Base-by-base conservation (phyloP, 2,113 vertebrate species). In the Pao palembangensis region DNA sequence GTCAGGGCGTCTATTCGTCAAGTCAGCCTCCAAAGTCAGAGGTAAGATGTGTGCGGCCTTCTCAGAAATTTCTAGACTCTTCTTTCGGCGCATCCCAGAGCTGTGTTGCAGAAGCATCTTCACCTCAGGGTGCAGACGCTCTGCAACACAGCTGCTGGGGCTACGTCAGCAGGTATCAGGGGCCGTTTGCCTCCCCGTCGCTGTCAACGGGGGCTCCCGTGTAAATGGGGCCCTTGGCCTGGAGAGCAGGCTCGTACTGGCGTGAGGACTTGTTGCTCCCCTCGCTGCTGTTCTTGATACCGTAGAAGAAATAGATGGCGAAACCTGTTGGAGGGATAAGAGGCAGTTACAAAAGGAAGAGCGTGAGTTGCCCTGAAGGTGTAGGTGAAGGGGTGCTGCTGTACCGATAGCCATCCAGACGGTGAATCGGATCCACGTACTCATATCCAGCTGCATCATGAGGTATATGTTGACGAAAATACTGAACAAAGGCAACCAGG, bases 391-490 rank as follows among this genome's bases (percentile, higher is more conserved):
- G 10, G 34, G 1, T 12, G 34, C 11, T 11, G 34, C 34, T 44
- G 17, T 71, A 98, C 97, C 97, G 14, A 94, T 42, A 0, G 57
- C 4, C 94, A 95, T 98, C 93, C 94, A 99, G 58, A 96, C 63
- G 0, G 92, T 71, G 84, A 99, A 99, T n/a, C 90, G 89, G 0
- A 41, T 79, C 96, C 96, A 98, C 41, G 96, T 99, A 8, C 74
- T 75, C 0, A 56, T 0, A 58, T 91, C 91, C 86, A 99, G 88
- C 87, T 96, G 94, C 87, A 98, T 94, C 97, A 98, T 99, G 80
- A 99, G 94, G 89, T 98, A 94, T 85, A 98, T 64, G 74, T 98
- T 99, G 72, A 99, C 66, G 0, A 98, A 95, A 58, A 95, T 92
- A 78, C 96, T 99, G 84, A 94, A 75, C 17, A 98, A 71, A 0